Base-by-base conservation (phyloP, 23 tunicate genomes). In the Corella eumyota region DNA sequence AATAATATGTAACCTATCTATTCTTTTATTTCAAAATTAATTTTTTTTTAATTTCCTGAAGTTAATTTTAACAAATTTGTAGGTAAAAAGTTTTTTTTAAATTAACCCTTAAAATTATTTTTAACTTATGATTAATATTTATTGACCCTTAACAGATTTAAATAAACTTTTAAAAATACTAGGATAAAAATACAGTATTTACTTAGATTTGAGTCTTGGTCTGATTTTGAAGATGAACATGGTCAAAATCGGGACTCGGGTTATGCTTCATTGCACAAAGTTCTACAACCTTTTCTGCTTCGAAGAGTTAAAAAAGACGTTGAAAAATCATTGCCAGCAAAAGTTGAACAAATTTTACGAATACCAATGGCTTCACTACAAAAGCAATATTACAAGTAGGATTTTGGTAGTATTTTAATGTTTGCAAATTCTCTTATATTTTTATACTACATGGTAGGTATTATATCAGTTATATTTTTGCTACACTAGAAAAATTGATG, bases 301-400 rank as follows among this genome's bases (percentile, higher is more conserved):
- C 78, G 99, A 17, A 78, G 99, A 25, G 90, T 87, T 45, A 93
- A 93, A 65, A 93, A 93, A 49, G 99, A 93, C 45, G 99, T 93
- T 1, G 99, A 93, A 64, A 93, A 93, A 50, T 93, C 99, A 27
- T 68, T 93, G 71, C 99, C 99, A 33, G 73, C 81, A 54, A 93
- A 93, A 77, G 87, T 85, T 11, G 99, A 93, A 52, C 90, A 91
- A 32, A 93, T 93, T 19, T 35, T 93, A n/a, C 73, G 99, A 11
- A 77, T 93, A 13, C 97, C 79, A 2, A 67, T 93, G 82, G 68
- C 95, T 9, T 77, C 93, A 5, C 28, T 71, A 36, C 99, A 93
- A 40, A 84, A 85, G 45, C 93, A 85, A 47, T 93, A 84, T 61
- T 93, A 93, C 75, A 93, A 91, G 90, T 88, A 48, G 23, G 77